Evolutionary conservation across 2,113 vertebrate genomes (phyloP).

Genomic region (Proteles cristata): DNA sequence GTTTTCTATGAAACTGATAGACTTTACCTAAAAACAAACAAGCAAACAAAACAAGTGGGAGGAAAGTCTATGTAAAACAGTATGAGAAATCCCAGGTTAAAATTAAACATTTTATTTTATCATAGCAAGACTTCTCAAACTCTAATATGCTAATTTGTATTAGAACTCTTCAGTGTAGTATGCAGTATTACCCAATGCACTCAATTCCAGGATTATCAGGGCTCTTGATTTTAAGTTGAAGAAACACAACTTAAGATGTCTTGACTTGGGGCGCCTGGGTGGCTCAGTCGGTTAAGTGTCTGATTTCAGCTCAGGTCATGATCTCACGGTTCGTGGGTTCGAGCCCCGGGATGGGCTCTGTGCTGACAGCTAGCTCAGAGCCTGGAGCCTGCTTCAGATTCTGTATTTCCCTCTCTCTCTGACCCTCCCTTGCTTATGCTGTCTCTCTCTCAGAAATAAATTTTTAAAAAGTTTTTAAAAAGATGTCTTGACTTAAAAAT

Average conservation of each 20-base stretch:
- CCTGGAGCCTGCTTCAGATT: no score
- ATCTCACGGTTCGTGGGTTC: no score
- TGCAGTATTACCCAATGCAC: neutral
- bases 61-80: neutral
- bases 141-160: neutral
- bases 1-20: slow-evolving; percentile 5
- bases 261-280: neutral
- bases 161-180: neutral
- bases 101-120: neutral
- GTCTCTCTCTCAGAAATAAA: no score
- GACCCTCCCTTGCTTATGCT: no score
- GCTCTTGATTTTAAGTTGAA: neutral
- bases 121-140: neutral
- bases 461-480: no score
- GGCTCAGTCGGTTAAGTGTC: no score
- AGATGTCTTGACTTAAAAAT: slow-evolving; percentile 1
- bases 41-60: neutral
- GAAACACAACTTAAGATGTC: neutral
- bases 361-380: no score
- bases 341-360: no score
- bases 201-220: neutral
- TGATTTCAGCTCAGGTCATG: no score
- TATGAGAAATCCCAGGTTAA: neutral
- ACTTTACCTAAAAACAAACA: neutral
- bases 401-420: no score